A percentile compares a stretch with the other conserved stretches of the same genome.
phyloP scores from a whole-genome alignment of 2,113 vertebrate genomes.

The Equus quagga region DNA sequence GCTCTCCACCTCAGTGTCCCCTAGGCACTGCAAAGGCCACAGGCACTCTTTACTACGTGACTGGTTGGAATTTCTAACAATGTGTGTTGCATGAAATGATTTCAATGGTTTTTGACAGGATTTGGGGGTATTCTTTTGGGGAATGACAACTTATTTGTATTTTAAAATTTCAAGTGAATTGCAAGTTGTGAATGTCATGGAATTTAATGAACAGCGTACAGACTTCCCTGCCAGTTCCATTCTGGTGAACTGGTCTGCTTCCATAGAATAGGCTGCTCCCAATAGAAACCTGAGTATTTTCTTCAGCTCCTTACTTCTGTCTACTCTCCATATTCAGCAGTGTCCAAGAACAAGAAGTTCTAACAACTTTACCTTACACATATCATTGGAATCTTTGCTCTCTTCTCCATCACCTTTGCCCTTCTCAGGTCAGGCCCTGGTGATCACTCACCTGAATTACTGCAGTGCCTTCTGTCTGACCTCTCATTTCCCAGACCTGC shows the following conservation, averaged over 20 bases:
- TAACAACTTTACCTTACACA: not conserved
- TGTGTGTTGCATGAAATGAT: not conserved
- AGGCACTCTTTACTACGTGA: rapidly evolving
- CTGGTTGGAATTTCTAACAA: not conserved
- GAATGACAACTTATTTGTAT: not conserved
- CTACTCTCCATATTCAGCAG: not conserved
- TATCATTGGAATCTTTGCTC: not conserved
- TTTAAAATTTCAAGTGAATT: not conserved
- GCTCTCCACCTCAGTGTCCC: not conserved
- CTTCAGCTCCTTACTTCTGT: not conserved
- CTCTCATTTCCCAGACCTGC: not conserved
- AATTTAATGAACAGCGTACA: not conserved
- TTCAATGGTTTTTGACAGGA: not conserved
- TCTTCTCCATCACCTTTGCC: not conserved
- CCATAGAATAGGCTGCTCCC: too few species aligned
- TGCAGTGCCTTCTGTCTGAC: too few species aligned
- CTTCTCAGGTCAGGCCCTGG: not conserved
- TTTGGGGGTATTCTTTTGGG: not conserved
- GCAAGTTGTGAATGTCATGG: not conserved
- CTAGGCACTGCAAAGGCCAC: rapidly evolving
- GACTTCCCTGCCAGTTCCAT: not conserved
- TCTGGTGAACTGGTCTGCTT: not conserved
- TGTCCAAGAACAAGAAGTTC: not conserved
- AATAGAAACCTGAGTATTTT: not conserved
- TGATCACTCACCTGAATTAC: not conserved